A percentile compares a stretch with the other conserved stretches of the same genome.
Evolutionary conservation across 2,113 vertebrate species (phyloP).

Genomic region (Chloebia gouldiae): DNA sequence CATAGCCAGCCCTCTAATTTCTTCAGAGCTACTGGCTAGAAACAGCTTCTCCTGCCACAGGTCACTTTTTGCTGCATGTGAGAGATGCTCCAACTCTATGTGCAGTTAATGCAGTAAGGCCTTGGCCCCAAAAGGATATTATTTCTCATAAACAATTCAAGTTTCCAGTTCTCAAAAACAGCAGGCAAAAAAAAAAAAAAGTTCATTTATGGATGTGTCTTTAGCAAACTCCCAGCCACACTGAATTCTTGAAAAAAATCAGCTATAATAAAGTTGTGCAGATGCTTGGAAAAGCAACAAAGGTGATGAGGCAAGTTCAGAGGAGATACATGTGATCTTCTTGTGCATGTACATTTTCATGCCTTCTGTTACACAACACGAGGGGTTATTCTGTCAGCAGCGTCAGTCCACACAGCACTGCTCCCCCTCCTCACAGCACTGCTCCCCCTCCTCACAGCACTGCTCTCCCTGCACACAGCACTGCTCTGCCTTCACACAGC

Average conservation of each 20-base stretch:
- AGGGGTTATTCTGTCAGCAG: background rate
- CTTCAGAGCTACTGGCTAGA: background rate
- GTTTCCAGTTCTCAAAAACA: background rate
- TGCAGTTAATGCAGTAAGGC: background rate
- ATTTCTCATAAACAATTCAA: background rate
- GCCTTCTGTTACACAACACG: background rate
- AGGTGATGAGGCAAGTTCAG: background rate
- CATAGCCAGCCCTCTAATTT: background rate
- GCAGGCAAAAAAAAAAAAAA: background rate
- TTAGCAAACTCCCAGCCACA: background rate
- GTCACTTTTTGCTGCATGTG: background rate
- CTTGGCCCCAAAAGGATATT: background rate
- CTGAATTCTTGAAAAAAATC: rapidly evolving
- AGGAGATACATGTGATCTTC: background rate
- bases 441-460: background rate
- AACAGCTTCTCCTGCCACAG: background rate
- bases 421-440: background rate
- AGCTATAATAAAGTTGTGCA: background rate
- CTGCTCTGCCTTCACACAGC: background rate
- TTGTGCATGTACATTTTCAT: background rate
- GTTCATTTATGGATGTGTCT: background rate
- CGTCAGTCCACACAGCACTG: rapidly evolving
- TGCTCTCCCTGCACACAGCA: background rate
- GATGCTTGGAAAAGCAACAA: background rate
- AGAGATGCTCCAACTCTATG: background rate